Conservation (phyloP, 2,113 vertebrate species). For the Pardalotus punctatus region DNA sequence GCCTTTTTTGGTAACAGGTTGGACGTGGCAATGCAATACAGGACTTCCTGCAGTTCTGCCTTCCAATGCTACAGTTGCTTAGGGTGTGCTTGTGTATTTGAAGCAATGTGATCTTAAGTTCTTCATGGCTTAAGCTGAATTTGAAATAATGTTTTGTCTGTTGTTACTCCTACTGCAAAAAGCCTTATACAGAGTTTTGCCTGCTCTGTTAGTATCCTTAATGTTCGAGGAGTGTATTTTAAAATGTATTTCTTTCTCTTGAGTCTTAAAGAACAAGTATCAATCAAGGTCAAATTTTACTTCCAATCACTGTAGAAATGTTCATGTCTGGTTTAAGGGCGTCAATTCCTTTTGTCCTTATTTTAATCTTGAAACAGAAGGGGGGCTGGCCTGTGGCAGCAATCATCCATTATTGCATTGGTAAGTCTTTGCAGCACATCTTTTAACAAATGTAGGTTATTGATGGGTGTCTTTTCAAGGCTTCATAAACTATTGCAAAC, state of each 20-base stretch:
- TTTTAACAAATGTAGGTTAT: conserved; percentile 6
- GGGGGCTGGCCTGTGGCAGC: background rate
- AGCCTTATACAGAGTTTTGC: background rate
- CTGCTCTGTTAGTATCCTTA: background rate
- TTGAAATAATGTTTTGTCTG: background rate
- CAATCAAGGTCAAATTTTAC: background rate
- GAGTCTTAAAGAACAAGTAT: background rate
- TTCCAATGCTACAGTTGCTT: background rate
- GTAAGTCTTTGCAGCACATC: background rate
- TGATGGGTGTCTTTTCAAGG: background rate
- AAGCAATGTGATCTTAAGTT: background rate
- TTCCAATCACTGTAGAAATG: background rate
- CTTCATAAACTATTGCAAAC: background rate
- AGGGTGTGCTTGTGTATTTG: background rate
- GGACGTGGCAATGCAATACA: background rate
- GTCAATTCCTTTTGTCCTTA: background rate
- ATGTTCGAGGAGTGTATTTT: background rate
- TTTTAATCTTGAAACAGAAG: conserved; percentile 1
- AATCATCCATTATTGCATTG: background rate
- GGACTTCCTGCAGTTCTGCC: background rate
- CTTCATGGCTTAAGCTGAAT: background rate
- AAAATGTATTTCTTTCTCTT: background rate
- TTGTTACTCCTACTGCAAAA: background rate
- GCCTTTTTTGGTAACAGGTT: background rate
- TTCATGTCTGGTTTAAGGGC: background rate